Percentiles rank a stretch among this genome's conserved stretches.
Evolutionary conservation across 2,888 invertebrate species (phyloP).

Genomic region (Caenorhabditis sp.): DNA sequence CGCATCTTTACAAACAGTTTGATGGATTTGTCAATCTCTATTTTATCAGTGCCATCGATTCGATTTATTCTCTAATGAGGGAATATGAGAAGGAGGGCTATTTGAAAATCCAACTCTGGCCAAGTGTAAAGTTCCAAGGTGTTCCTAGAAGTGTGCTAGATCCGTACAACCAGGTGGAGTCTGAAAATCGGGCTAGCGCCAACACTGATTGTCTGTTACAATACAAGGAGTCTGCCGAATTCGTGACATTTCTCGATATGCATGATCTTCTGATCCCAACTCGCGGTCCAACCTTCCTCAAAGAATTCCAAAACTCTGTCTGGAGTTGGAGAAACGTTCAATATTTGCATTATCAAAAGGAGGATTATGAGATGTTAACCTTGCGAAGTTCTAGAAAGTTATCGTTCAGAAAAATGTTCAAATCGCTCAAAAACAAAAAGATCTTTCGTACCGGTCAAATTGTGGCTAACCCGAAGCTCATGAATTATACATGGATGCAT

Average conservation of each 20-base stretch:
- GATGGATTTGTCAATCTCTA: constrained; percentile 45
- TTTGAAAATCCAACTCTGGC: constrained; percentile 42
- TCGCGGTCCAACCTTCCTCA: constrained; percentile 32
- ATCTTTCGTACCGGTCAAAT: constrained; percentile 35
- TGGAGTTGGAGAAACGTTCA: background rate
- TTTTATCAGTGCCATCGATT: constrained; percentile 39
- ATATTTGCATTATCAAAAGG: constrained; percentile 16
- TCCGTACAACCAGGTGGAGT: constrained; percentile 42
- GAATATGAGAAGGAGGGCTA: constrained; percentile 47
- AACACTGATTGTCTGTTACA: constrained; percentile 48
- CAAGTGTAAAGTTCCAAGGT: constrained; percentile 26
- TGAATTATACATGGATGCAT: constrained; percentile 50
- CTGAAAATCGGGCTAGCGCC: constrained; percentile 44
- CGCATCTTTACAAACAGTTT: constrained; percentile 45
- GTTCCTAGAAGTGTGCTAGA: constrained; percentile 29
- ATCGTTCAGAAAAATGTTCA: constrained; percentile 36
- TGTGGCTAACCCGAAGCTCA: constrained; percentile 34
- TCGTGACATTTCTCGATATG: constrained; percentile 45
- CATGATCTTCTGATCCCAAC: constrained; percentile 50
- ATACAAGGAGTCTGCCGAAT: constrained; percentile 47
- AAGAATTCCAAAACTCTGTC: constrained; percentile 25
- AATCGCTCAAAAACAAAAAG: constrained; percentile 10
- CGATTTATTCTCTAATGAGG: constrained; percentile 39
- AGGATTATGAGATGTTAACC: constrained; percentile 19
- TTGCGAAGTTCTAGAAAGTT: constrained; percentile 14